These are phyloP conservation scores for Platycercus adscitus DNA, from an alignment of 2,113 vertebrate genomes.

Conservation along the genomic window DNA sequence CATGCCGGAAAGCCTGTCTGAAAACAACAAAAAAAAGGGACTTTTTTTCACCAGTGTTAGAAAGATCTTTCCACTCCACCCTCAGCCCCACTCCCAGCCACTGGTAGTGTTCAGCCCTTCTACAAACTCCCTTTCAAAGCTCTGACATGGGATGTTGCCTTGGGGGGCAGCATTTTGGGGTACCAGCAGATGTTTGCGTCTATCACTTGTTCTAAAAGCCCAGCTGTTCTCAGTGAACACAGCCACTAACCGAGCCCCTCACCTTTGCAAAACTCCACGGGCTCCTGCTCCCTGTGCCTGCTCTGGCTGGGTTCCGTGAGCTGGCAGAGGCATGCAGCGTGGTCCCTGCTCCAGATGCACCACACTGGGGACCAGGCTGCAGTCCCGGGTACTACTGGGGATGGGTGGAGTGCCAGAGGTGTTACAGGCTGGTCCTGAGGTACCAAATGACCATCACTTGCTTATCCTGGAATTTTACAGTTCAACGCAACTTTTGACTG, in stretches of 20 bases:
- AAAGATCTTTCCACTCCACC: not conserved
- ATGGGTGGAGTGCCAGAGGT: not conserved
- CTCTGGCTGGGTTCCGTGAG: not conserved
- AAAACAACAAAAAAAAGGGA: rapidly evolving
- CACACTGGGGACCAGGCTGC: not conserved
- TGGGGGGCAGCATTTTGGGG: not conserved
- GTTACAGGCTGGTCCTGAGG: rapidly evolving
- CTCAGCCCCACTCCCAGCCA: rapidly evolving
- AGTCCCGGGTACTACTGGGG: not conserved
- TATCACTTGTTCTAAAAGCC: not conserved
- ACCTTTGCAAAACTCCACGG: not conserved
- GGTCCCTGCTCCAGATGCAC: not conserved
- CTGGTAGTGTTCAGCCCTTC: not conserved
- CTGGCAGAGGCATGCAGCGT: not conserved
- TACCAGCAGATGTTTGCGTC: not conserved
- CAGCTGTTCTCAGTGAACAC: rapidly evolving
- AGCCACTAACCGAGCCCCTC: not conserved
- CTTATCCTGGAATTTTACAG: not conserved
- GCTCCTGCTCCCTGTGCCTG: not conserved
- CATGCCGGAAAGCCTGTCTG: not conserved
- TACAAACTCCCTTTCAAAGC: not conserved
- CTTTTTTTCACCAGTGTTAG: not conserved
- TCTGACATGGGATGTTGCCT: not conserved
- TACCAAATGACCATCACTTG: not conserved
- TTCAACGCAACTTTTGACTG: not conserved